Conservation (phyloP, 2,888 invertebrate species). For the Synergus gifuensis region DNA sequence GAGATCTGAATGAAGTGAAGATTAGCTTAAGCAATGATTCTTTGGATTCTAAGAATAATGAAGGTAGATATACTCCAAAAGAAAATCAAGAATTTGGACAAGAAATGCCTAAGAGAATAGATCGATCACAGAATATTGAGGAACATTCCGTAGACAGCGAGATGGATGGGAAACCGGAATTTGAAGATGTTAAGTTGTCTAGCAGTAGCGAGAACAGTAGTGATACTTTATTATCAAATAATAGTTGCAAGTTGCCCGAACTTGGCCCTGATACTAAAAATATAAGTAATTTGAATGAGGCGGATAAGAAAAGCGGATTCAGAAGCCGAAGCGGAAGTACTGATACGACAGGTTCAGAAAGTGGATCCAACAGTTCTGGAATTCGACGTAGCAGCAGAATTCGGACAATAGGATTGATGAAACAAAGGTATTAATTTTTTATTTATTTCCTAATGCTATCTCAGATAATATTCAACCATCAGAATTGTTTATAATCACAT, state of each 20-base stretch:
- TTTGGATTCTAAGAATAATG: not conserved
- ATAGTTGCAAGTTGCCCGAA: slow-evolving; percentile 67
- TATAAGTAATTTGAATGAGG: slow-evolving; percentile 58
- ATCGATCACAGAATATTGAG: slow-evolving; percentile 58
- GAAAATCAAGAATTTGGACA: slow-evolving; percentile 51
- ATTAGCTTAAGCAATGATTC: not conserved
- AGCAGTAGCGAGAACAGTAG: slow-evolving; percentile 80
- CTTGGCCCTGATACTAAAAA: slow-evolving; percentile 59
- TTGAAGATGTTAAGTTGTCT: slow-evolving; percentile 71
- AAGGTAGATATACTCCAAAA: slow-evolving; percentile 41
- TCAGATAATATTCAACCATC: not conserved
- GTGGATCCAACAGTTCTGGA: slow-evolving; percentile 75
- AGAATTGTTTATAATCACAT: not conserved
- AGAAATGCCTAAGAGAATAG: slow-evolving; percentile 49
- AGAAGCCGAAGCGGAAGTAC: slow-evolving; percentile 74
- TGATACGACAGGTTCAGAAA: slow-evolving; percentile 75
- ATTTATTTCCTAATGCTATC: not conserved
- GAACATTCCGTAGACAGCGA: slow-evolving; percentile 69
- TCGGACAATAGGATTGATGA: slow-evolving; percentile 85
- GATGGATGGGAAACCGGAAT: slow-evolving; percentile 68
- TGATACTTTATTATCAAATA: slow-evolving; percentile 77
- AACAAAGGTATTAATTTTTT: slow-evolving; percentile 79
- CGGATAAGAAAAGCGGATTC: slow-evolving; percentile 71
- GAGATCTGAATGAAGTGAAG: slow-evolving; percentile 34
- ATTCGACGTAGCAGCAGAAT: slow-evolving; percentile 87